Base-by-base conservation (phyloP, 2,888 invertebrate genomes). In the Ctena decussata region DNA sequence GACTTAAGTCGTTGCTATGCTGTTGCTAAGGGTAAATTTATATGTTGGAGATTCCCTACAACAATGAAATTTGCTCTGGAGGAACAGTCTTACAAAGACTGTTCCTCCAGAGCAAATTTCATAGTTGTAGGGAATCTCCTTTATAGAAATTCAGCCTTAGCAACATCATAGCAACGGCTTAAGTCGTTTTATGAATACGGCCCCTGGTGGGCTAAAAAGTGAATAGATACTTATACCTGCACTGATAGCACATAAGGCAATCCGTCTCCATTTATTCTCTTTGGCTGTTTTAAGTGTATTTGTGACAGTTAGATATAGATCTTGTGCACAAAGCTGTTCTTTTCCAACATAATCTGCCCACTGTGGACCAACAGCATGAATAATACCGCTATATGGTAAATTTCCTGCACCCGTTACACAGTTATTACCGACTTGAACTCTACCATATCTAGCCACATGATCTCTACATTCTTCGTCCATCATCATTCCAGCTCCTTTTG, bases 161-260 rank as follows among this genome's bases (percentile, higher is more conserved):
- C n/a, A n/a, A n/a, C n/a, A n/a, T n/a, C n/a, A n/a, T n/a, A n/a
- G n/a, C n/a, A n/a, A n/a, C n/a, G n/a, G n/a, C n/a, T n/a, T n/a
- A n/a, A n/a, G n/a, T n/a, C n/a, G n/a, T n/a, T n/a, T n/a, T n/a
- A n/a, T n/a, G n/a, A n/a, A n/a, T n/a, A n/a, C n/a, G n/a, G n/a
- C n/a, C n/a, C n/a, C n/a, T n/a, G n/a, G n/a, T n/a, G n/a, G n/a
- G n/a, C n/a, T n/a, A n/a, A n/a, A n/a, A n/a, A n/a, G n/a, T n/a
- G n/a, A n/a, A n/a, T n/a, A n/a, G n/a, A n/a, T n/a, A n/a, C n/a
- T n/a, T n/a, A 78, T 86, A 72, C 93, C 93, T 32, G 92, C 85
- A 82, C 93, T 90, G 12, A 93, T 91, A 3, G 93, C 91, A 46
- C 92, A 89, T 41, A 93, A 49, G n/a, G 92, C 93, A 44, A 93